Conservation (phyloP, 2,888 invertebrate species). For the Tenthredo scrophulariae region DNA sequence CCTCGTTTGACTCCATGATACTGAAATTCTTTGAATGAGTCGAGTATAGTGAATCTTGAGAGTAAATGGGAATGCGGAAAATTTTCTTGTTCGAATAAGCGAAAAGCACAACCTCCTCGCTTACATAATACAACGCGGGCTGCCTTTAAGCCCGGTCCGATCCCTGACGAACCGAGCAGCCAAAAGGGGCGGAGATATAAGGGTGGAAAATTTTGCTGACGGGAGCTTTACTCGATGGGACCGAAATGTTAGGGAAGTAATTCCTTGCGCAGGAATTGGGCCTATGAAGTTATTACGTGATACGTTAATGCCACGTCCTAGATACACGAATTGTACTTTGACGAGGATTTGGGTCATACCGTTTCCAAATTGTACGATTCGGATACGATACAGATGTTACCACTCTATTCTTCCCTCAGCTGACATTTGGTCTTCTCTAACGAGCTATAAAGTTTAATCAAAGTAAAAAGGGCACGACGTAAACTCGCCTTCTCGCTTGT, state of each 20-base stretch:
- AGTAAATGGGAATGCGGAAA: constrained; percentile 4
- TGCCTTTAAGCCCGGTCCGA: constrained; percentile 40
- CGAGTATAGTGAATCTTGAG: neutral
- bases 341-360: constrained; percentile 15
- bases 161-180: constrained; percentile 36
- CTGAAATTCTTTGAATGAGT: neutral
- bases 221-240: constrained; percentile 21
- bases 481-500: neutral
- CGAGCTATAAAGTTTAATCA: neutral
- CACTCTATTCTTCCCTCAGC: neutral
- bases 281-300: neutral
- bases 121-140: constrained; percentile 33
- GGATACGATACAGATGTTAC: constrained; percentile 27
- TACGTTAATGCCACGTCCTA: neutral
- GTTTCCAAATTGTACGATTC: constrained; percentile 3
- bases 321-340: neutral
- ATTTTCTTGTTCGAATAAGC: neutral
- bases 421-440: constrained; percentile 12
- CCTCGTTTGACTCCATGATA: neutral
- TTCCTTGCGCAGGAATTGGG: neutral
- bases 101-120: constrained; percentile 18
- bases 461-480: neutral
- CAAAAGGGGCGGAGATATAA: constrained; percentile 37
- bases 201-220: constrained; percentile 36
- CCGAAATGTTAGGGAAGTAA: neutral